phyloP scores from a whole-genome alignment of 2,888 invertebrate species.

The Drosophila maculinotata region DNA sequence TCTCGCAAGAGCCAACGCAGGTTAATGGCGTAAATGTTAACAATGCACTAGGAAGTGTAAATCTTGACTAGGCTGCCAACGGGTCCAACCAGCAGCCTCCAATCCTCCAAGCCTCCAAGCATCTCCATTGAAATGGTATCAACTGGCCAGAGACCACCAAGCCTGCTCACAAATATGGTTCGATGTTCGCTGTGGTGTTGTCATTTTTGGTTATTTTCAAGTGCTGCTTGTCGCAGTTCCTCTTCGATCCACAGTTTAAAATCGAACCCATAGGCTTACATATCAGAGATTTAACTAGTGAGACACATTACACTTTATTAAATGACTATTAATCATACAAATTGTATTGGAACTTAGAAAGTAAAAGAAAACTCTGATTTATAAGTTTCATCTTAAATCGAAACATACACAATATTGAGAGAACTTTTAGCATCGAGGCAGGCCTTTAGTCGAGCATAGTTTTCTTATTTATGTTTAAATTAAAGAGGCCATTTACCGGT shows the following conservation, averaged over 20 bases:
- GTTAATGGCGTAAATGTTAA: constrained; percentile 82
- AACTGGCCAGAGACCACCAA: constrained; percentile 39
- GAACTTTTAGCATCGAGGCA: too few relatives aligned
- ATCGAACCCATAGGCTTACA: neutral
- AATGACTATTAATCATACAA: too few relatives aligned
- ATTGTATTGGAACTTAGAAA: too few relatives aligned
- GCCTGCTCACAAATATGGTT: constrained; percentile 20
- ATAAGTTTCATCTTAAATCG: too few relatives aligned
- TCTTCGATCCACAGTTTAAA: neutral
- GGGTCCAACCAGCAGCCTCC: constrained; percentile 4
- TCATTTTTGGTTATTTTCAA: constrained; percentile 29
- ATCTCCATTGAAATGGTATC: constrained; percentile 23
- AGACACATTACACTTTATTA: too few relatives aligned
- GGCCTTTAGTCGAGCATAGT: too few relatives aligned
- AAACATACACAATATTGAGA: too few relatives aligned
- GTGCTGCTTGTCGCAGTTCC: neutral
- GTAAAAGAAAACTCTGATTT: too few relatives aligned
- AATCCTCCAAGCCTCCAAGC: neutral
- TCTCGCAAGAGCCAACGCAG: constrained; percentile 74
- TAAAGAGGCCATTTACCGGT: constrained; percentile 3
- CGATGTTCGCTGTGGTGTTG: constrained; percentile 20
- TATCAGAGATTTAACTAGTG: too few relatives aligned
- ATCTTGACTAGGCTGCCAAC: constrained; percentile 61
- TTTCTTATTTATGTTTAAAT: constrained; percentile 4
- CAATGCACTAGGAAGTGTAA: constrained; percentile 81